Evolutionary conservation across 2,113 vertebrate genomes (phyloP).

Genomic region (Pycnonotus jocosus): DNA sequence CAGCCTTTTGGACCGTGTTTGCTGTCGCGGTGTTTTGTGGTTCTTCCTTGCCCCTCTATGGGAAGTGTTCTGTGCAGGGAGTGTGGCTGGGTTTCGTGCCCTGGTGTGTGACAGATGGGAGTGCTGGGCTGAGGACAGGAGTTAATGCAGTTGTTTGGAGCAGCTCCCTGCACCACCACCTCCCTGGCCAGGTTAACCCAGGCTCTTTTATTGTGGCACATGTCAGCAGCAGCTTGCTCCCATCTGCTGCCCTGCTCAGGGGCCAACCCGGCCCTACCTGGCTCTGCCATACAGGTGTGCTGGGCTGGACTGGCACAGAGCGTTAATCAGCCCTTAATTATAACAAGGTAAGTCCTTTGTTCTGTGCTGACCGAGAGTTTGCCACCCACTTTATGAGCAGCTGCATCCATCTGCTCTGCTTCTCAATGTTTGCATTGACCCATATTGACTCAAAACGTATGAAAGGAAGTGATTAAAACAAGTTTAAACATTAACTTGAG

Average conservation of each 20-base stretch:
- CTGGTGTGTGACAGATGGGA: conserved; percentile 64
- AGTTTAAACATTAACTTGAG: conserved; percentile 81
- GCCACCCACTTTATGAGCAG: conserved; percentile 69
- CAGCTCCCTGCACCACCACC: conserved; percentile 65
- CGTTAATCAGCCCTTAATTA: conserved; percentile 77
- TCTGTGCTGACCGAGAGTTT: conserved; percentile 55
- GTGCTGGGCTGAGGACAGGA: conserved; percentile 43
- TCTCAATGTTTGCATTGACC: conserved; percentile 76
- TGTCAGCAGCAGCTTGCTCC: conserved; percentile 76
- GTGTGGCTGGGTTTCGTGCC: fast-evolving
- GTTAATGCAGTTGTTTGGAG: conserved; percentile 58
- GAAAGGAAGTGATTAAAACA: conserved; percentile 76
- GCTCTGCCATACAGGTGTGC: conserved; percentile 80
- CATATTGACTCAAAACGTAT: conserved; percentile 72
- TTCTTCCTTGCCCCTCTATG: fast-evolving
- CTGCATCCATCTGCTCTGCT: conserved; percentile 82
- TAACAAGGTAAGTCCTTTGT: conserved; percentile 82
- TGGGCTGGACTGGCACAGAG: conserved; percentile 64
- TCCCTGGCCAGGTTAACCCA: conserved; percentile 67
- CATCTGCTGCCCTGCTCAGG: conserved; percentile 77
- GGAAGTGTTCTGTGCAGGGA: fast-evolving
- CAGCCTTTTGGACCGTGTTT: neutral
- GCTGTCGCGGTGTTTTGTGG: neutral
- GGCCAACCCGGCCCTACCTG: conserved; percentile 64
- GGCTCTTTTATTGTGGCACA: conserved; percentile 73